Percentiles rank a stretch among this genome's conserved stretches.
Evolutionary conservation across 2,888 invertebrate genomes (phyloP).

Genomic region (Papilio gigon): DNA sequence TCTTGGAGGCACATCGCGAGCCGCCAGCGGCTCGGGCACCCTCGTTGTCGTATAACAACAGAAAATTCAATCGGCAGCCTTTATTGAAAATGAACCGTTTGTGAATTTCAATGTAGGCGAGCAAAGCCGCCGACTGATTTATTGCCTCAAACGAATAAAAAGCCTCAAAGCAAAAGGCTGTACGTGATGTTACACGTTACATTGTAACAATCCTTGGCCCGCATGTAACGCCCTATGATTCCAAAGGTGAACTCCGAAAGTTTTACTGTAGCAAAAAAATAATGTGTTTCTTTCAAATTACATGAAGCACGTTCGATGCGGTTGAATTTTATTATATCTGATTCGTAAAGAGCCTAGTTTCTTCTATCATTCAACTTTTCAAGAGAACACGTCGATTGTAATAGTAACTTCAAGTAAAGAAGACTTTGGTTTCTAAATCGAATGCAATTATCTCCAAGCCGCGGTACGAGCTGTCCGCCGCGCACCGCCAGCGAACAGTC

Average conservation of each 20-base stretch:
- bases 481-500: neutral
- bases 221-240: constrained; percentile 61
- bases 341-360: constrained; percentile 5
- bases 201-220: constrained; percentile 59
- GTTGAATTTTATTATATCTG: neutral
- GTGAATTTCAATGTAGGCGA: constrained; percentile 49
- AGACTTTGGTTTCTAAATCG: no score
- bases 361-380: no score
- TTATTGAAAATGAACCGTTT: constrained; percentile 51
- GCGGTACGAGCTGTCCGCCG: neutral
- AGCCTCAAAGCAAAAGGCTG: constrained; percentile 45
- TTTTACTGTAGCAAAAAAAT: constrained; percentile 54
- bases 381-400: no score
- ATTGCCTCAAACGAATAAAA: constrained; percentile 48
- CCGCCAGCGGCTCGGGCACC: constrained; percentile 14
- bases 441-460: neutral
- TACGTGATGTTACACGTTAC: constrained; percentile 58
- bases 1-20: neutral
- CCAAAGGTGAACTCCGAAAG: constrained; percentile 59
- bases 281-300: constrained; percentile 25
- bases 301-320: constrained; percentile 18
- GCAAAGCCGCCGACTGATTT: constrained; percentile 48
- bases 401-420: no score
- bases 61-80: constrained; percentile 49
- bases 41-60: constrained; percentile 34